Evolutionary conservation across 2,888 invertebrate genomes (phyloP).

Genomic region (Thelaira solivaga): DNA sequence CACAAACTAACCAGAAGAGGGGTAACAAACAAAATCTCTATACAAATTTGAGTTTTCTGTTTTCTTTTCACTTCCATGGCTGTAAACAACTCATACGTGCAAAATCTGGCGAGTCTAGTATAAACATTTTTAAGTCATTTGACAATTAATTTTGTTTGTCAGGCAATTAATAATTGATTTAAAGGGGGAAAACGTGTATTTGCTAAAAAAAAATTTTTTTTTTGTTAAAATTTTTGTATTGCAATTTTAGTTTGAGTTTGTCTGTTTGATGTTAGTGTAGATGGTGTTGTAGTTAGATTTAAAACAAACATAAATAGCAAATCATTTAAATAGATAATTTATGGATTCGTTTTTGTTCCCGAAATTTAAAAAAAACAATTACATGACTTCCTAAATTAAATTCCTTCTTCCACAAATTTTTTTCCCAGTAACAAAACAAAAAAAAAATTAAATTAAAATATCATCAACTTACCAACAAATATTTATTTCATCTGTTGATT

Average conservation of each 20-base stretch:
- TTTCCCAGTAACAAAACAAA: too few relatives aligned
- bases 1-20: neutral
- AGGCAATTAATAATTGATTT: conserved; percentile 63
- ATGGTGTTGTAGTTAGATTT: too few relatives aligned
- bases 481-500: too few relatives aligned
- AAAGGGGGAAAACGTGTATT: neutral
- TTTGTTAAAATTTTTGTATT: neutral
- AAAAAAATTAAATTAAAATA: too few relatives aligned
- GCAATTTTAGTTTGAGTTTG: neutral
- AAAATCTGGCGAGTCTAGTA: conserved; percentile 8
- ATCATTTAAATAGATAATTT: too few relatives aligned
- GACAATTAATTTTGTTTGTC: conserved; percentile 64
- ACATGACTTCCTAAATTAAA: too few relatives aligned
- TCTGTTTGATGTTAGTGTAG: too few relatives aligned
- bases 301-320: too few relatives aligned
- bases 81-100: neutral
- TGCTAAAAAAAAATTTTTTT: neutral
- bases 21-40: conserved; percentile 1
- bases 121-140: conserved; percentile 40
- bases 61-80: neutral
- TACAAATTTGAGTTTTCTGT: neutral
- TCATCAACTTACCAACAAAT: too few relatives aligned
- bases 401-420: too few relatives aligned
- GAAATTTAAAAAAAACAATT: too few relatives aligned
- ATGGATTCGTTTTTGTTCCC: too few relatives aligned